Evolutionary conservation across 2,113 vertebrate genomes (phyloP).

Genomic region (Centropristis striata): DNA sequence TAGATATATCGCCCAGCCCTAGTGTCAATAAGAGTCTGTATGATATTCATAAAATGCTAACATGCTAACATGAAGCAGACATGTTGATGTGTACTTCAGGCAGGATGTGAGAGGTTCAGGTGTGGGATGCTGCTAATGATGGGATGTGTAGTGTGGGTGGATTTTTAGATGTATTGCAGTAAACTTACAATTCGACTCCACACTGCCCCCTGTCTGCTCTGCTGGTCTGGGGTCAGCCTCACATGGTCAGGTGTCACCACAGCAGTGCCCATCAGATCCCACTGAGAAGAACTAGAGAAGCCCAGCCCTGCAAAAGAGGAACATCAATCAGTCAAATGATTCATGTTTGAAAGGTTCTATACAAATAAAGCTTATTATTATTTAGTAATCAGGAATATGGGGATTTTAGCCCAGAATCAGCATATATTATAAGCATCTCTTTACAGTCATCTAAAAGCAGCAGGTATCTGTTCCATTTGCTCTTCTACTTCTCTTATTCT

Average conservation of each 20-base stretch:
- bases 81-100: not conserved
- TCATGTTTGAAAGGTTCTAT: too few species aligned
- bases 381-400: too few species aligned
- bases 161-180: not conserved
- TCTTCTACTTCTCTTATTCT: too few species aligned
- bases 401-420: too few species aligned
- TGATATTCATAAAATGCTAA: too few species aligned
- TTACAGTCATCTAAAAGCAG: too few species aligned
- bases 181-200: constrained; percentile 94
- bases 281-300: constrained; percentile 90
- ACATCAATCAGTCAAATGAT: too few species aligned
- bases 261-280: constrained; percentile 93
- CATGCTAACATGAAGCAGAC: too few species aligned
- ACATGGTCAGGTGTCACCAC: constrained; percentile 93
- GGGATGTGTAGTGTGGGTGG: not conserved
- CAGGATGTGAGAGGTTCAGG: not conserved
- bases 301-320: constrained; percentile 86
- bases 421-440: too few species aligned
- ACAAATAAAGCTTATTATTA: too few species aligned
- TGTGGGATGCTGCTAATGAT: constrained; percentile 16
- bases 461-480: too few species aligned
- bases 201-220: constrained; percentile 94
- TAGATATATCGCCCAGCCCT: too few species aligned
- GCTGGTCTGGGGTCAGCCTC: constrained; percentile 93
- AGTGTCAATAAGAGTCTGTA: not conserved